Evolutionary conservation across 2,888 invertebrate genomes (phyloP).

Genomic region (Leptinotarsa tumamoca): DNA sequence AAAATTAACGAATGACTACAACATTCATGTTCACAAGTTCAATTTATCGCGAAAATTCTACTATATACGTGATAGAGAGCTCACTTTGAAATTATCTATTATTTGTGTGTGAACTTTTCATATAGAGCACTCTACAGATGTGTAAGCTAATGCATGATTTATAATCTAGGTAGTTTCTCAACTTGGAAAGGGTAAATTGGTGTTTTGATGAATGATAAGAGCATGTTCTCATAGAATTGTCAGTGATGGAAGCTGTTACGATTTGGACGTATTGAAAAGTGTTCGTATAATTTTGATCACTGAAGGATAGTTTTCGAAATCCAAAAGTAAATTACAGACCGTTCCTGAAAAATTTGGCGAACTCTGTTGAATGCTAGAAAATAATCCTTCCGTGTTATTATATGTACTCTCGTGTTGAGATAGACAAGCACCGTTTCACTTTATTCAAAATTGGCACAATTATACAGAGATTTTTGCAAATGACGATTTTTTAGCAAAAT

Average conservation of each 20-base stretch:
- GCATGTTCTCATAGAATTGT: constrained; percentile 35
- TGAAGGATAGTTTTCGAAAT: constrained; percentile 9
- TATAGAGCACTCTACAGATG: constrained; percentile 66
- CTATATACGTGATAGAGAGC: constrained; percentile 3
- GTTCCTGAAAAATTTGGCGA: neutral
- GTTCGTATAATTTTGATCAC: neutral
- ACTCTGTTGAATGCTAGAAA: neutral
- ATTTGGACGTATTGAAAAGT: constrained; percentile 35
- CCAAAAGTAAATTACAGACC: neutral
- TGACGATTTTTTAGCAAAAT: constrained; percentile 5
- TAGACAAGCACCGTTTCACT: constrained; percentile 29
- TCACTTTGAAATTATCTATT: neutral
- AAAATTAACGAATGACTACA: neutral
- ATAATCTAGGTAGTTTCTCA: constrained; percentile 31
- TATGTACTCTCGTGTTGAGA: constrained; percentile 16
- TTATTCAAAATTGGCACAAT: constrained; percentile 33
- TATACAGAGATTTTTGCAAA: constrained; percentile 14
- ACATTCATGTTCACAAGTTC: neutral
- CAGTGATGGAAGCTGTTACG: neutral
- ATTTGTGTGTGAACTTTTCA: constrained; percentile 24
- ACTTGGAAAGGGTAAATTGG: constrained; percentile 29
- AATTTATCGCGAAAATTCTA: neutral
- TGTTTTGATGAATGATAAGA: constrained; percentile 47
- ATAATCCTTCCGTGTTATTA: constrained; percentile 23
- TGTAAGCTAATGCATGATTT: constrained; percentile 54